Evolutionary conservation across 2,888 invertebrate genomes (phyloP).

Genomic region (Cataglyphis livida): DNA sequence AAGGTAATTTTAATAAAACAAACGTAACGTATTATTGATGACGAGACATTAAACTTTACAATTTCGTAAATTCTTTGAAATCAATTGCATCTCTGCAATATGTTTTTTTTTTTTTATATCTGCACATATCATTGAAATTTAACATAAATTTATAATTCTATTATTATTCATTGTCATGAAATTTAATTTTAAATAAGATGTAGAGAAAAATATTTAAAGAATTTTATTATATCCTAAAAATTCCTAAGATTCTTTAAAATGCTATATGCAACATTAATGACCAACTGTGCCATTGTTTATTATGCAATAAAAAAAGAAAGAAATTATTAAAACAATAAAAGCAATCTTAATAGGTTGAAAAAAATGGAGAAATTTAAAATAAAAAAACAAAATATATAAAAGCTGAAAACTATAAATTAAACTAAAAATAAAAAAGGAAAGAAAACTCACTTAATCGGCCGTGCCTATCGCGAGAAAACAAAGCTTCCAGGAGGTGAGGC

Average conservation of each 20-base stretch:
- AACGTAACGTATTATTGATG: conserved; percentile 29
- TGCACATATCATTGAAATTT: not conserved
- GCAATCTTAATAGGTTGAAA: not conserved
- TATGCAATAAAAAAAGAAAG: not conserved
- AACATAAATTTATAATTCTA: not conserved
- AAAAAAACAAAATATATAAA: not conserved
- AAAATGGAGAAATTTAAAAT: not conserved
- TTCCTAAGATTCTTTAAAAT: not conserved
- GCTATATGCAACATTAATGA: not conserved
- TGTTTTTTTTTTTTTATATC: conserved; percentile 17
- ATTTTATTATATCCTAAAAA: not conserved
- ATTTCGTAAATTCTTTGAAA: conserved; percentile 24
- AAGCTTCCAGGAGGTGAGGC: conserved; percentile 9
- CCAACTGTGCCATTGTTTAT: not conserved
- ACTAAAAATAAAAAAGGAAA: conserved; percentile 1
- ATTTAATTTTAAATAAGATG: not conserved
- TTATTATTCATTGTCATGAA: not conserved
- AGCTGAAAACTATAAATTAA: conserved; percentile 18
- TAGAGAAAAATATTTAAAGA: not conserved
- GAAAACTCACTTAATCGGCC: conserved; percentile 41
- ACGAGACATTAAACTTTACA: not conserved
- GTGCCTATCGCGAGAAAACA: conserved; percentile 45
- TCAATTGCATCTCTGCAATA: not conserved
- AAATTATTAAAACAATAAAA: not conserved
- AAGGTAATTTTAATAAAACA: conserved; percentile 23